Evolutionary conservation across 1,140 invertebrate species (phyloP), one percentile per base, ranked within the genome.

Genomic region (Diprion similis): DNA sequence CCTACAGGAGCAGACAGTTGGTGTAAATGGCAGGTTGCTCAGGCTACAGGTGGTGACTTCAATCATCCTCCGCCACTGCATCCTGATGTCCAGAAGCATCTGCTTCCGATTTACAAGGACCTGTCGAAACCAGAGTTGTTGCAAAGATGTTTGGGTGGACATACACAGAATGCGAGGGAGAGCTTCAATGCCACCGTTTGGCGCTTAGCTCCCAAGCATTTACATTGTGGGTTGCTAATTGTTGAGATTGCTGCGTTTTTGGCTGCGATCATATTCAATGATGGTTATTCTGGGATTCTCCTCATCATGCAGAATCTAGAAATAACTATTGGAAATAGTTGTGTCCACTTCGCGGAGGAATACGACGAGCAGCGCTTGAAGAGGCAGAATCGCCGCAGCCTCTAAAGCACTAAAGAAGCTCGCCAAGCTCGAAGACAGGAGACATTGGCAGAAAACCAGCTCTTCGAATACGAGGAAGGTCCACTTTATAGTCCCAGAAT

Each of bases 91-190:
- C 15, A 24, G 10, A 76, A 71, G 64, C 69, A 76, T n/a, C n/a
- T 76, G 10, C 24, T 73, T 6, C 76, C 76, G 0, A 74, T 76
- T 67, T 76, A 76, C 59, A 51, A 74, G 47, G 75, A 76, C n/a
- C 72, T 76, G 64, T 77, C 76, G 2, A 64, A 65, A 4, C 18
- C 11, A 13, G 71, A 76, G 51, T 24, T 78, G 2, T 51, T 75
- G 11, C 1, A 76, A 46, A 71, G 71, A 73, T 78, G 75, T 68
- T 47, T 74, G 10, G 75, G 71, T 11, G 75, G 71, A 9, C 47
- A 83, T 68, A 82, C 82, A 9, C 84, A 79, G 73, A 79, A 79
- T 68, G 70, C 73, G 24, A 80, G 78, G 68, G 71, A 80, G 68
- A 73, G 73, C 68, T 77, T 75, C 19, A 78, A 79, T 37, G 4